Conservation (phyloP, 2,797 vertebrate species). For the Poecilia gillii region DNA sequence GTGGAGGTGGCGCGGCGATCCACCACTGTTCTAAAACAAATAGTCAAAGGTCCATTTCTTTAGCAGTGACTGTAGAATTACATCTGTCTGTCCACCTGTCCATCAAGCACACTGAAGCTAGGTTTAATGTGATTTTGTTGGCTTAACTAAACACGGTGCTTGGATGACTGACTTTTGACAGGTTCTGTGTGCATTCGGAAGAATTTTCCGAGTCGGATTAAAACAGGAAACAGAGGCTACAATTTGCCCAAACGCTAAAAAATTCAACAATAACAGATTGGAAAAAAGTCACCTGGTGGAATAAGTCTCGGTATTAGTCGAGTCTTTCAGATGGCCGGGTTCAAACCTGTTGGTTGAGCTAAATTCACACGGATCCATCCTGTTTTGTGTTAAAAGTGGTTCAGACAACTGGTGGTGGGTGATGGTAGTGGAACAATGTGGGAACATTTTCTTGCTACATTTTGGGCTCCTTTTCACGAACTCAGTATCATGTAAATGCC, state of each 20-base stretch:
- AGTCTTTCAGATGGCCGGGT: not conserved
- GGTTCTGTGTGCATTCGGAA: not conserved
- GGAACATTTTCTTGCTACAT: not conserved
- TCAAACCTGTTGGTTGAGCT: not conserved
- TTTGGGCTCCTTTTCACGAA: not conserved
- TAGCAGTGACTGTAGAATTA: not conserved
- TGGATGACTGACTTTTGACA: not conserved
- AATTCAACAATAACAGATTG: not conserved
- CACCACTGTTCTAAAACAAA: constrained; percentile 22
- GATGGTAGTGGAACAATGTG: not conserved
- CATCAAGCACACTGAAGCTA: not conserved
- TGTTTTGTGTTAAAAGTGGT: not conserved
- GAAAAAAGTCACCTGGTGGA: not conserved
- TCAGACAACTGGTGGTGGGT: not conserved
- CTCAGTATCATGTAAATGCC: not conserved
- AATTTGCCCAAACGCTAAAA: not conserved
- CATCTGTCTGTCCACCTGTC: not conserved
- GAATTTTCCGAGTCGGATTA: too few species aligned
- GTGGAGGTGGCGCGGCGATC: constrained; percentile 38
- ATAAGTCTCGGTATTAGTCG: not conserved
- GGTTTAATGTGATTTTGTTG: not conserved
- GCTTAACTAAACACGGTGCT: not conserved
- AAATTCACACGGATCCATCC: not conserved
- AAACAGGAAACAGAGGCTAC: not conserved
- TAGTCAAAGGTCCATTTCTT: not conserved